phyloP scores from a whole-genome alignment of 2,797 vertebrate genomes.

The Leptodactylus fallax region DNA sequence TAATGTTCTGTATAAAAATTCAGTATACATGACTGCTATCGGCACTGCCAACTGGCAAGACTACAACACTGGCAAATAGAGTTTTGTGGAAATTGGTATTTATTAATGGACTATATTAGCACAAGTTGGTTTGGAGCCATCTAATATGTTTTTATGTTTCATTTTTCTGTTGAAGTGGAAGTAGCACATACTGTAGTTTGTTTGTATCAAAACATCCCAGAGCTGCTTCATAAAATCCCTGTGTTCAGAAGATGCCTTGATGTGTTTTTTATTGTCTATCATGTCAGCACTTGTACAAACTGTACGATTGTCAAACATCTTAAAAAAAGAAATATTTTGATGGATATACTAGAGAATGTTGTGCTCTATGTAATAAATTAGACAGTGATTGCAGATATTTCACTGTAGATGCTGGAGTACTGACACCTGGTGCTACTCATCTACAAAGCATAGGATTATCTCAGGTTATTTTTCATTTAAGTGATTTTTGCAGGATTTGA shows the following conservation, averaged over 20 bases:
- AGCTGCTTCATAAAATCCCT: slow-evolving; percentile 30
- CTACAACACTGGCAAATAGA: not conserved
- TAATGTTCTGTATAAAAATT: slow-evolving; percentile 13
- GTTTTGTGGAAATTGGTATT: not conserved
- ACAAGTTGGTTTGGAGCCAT: slow-evolving; percentile 2
- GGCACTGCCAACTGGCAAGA: slow-evolving; percentile 6
- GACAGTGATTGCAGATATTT: not conserved
- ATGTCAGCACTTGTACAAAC: slow-evolving; percentile 28
- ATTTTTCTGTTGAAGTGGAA: slow-evolving; percentile 21
- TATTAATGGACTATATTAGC: not conserved
- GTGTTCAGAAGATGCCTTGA: slow-evolving; percentile 28
- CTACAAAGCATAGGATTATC: not conserved
- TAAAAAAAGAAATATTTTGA: slow-evolving; percentile 23
- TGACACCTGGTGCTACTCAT: not conserved
- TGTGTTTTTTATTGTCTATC: slow-evolving; percentile 34
- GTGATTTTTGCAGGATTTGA: not conserved
- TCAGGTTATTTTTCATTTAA: too few species aligned
- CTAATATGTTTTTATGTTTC: not conserved
- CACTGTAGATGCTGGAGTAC: not conserved
- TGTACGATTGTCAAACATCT: slow-evolving; percentile 36
- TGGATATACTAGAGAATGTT: not conserved
- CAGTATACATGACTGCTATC: slow-evolving; percentile 22
- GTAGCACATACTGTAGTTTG: not conserved
- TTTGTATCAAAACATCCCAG: not conserved
- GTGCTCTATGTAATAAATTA: not conserved